Evolutionary conservation across 2,113 vertebrate species (phyloP), one percentile per base, ranked within the genome.

Genomic region (Paramisgurnus dabryanus): DNA sequence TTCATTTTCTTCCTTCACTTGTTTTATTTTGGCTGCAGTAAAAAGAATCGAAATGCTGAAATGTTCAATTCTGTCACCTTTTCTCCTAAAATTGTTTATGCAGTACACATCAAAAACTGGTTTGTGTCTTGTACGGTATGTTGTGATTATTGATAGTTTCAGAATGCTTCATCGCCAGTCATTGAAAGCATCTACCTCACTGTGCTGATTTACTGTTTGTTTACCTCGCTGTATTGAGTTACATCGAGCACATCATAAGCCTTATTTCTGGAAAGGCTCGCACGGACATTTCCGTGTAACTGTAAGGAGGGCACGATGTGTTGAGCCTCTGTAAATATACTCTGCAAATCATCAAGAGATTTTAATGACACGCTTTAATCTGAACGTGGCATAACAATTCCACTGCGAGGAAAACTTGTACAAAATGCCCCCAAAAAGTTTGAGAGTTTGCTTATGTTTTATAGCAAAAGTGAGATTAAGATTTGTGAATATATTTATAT

Each of bases 181-280:
- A 71, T 78, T 67, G 79, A 83, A 86, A 83, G 83, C 90, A 85
- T 91, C 91, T 93, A 93, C 92, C 92, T 93, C 92, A 89, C 86
- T 86, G 83, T 90, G 66, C 68, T 76, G 77, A 71, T 71, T 76
- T 43, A 64, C 86, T 78, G 76, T 81, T 86, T 85, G 86, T 86
- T 90, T 89, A 85, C 86, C 84, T 66, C 80, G 39, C 69, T 84
- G 45, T 65, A n/a, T 78, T 76, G 55, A 74, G 75, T 84, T 60
- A 47, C 63, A 55, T 73, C 34, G 27, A 78, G 55, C 58, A 57
- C 13, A 58, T 57, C 68, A 63, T 55, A 39, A 13, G 67, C 66
- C 74, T 34, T 68, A 60, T 67, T 81, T 49, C 67, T 82, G 39
- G 65, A 78, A 74, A 57, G 78, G 63, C 74, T 49, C 50, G 39